Conservation (phyloP, 2,888 invertebrate species). For the Caenorhabditis japonica region DNA sequence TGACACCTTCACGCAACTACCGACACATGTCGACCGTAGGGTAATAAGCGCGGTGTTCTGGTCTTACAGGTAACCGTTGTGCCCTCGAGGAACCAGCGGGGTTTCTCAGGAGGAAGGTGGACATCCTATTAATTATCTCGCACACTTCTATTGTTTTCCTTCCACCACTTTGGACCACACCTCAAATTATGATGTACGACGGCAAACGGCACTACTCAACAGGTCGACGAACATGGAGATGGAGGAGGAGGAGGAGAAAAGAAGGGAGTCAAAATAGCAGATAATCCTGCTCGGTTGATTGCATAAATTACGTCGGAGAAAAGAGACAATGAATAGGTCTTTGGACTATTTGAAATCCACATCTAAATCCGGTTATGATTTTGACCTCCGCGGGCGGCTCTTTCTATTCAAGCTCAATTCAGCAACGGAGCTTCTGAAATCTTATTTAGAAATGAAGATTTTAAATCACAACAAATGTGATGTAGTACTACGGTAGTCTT, state of each 20-base stretch:
- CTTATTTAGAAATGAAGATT: too few species aligned
- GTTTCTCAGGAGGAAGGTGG: conserved; percentile 1
- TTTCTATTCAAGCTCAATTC: too few species aligned
- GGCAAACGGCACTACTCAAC: conserved; percentile 29
- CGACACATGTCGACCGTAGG: conserved; percentile 35
- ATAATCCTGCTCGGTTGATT: conserved; percentile 55
- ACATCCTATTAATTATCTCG: conserved; percentile 54
- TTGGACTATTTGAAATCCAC: conserved; percentile 6
- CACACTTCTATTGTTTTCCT: conserved; percentile 42
- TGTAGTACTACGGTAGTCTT: too few species aligned
- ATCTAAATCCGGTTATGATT: conserved; percentile 11
- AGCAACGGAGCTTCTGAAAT: too few species aligned
- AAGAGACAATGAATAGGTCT: conserved; percentile 13
- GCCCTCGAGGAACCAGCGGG: conserved; percentile 39
- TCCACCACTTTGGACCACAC: conserved; percentile 3
- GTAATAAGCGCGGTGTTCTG: conserved; percentile 32
- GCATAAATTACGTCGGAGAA: conserved; percentile 45
- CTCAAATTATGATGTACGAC: conserved; percentile 51
- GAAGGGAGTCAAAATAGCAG: conserved; percentile 44
- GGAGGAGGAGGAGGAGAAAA: conserved; percentile 6
- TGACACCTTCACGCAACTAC: conserved; percentile 34
- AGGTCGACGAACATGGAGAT: conserved; percentile 12
- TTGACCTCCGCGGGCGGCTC: too few species aligned
- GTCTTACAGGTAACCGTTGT: conserved; percentile 41
- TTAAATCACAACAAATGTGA: too few species aligned